Conservation (phyloP, 53 echinoderm and acorn worm genomes). For the Glandiceps talaboti region DNA sequence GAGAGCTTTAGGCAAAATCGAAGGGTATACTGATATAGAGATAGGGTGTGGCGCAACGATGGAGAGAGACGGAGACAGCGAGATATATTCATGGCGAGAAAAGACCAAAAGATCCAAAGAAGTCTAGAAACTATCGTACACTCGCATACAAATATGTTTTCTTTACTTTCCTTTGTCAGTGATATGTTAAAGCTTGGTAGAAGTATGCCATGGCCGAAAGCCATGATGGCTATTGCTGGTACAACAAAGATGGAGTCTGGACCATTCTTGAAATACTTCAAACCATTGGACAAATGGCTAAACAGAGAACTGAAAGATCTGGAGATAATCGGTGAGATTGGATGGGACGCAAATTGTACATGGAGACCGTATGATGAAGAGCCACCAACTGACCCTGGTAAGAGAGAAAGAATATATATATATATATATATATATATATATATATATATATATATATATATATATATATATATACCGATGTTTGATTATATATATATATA, state of each 20-base stretch:
- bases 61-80: background rate
- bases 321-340: background rate
- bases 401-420: background rate
- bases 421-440: too few relatives aligned
- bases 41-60: background rate
- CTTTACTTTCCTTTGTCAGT: too few relatives aligned
- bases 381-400: background rate
- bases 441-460: too few relatives aligned
- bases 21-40: too few relatives aligned
- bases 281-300: conserved; percentile 58
- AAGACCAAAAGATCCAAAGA: too few relatives aligned
- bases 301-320: conserved; percentile 15
- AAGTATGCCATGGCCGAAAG: conserved; percentile 80
- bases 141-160: too few relatives aligned
- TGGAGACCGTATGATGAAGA: background rate
- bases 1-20: too few relatives aligned
- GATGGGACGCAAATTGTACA: background rate
- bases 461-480: background rate
- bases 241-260: conserved; percentile 28
- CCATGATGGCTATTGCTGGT: conserved; percentile 55
- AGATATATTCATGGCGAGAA: too few relatives aligned
- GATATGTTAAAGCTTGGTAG: conserved; percentile 61
- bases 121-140: too few relatives aligned
- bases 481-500: too few relatives aligned
- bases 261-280: conserved; percentile 61